These are phyloP conservation scores for Lycaena phlaeas DNA, from an alignment of 2,888 invertebrate species.

Conservation along the genomic window DNA sequence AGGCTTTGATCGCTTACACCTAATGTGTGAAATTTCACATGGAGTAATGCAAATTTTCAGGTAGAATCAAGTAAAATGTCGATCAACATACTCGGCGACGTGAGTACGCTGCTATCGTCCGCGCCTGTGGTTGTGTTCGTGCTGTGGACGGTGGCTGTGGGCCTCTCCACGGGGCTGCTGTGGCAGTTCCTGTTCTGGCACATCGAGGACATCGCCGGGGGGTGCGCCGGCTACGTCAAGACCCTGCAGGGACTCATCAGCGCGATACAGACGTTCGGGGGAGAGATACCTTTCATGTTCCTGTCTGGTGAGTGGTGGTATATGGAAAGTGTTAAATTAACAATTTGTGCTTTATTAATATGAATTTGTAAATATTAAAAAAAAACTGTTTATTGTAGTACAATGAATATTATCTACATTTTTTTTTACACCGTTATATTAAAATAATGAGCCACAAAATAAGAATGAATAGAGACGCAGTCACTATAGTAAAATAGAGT, in stretches of 20 bases:
- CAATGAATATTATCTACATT: too few species aligned
- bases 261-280: slow-evolving; percentile 85
- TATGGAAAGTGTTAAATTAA: too few species aligned
- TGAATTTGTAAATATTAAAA: too few species aligned
- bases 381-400: too few species aligned
- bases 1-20: too few species aligned
- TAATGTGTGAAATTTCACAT: too few species aligned
- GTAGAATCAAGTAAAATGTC: slow-evolving; percentile 77
- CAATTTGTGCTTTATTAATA: too few species aligned
- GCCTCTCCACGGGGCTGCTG: slow-evolving; percentile 86
- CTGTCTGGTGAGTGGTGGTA: slow-evolving; percentile 74
- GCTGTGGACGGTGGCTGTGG: slow-evolving; percentile 85
- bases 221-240: slow-evolving; percentile 74
- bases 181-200: slow-evolving; percentile 94
- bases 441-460: too few species aligned
- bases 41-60: too few species aligned
- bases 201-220: slow-evolving; percentile 79
- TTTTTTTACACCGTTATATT: too few species aligned
- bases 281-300: slow-evolving; percentile 91
- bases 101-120: slow-evolving; percentile 77
- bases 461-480: too few species aligned
- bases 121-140: slow-evolving; percentile 81
- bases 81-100: slow-evolving; percentile 77
- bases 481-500: too few species aligned
- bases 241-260: slow-evolving; percentile 82